Evolutionary conservation across 2,888 invertebrate genomes (phyloP), one percentile per base, ranked within the genome.

Genomic region (Latrodectus elegans): DNA sequence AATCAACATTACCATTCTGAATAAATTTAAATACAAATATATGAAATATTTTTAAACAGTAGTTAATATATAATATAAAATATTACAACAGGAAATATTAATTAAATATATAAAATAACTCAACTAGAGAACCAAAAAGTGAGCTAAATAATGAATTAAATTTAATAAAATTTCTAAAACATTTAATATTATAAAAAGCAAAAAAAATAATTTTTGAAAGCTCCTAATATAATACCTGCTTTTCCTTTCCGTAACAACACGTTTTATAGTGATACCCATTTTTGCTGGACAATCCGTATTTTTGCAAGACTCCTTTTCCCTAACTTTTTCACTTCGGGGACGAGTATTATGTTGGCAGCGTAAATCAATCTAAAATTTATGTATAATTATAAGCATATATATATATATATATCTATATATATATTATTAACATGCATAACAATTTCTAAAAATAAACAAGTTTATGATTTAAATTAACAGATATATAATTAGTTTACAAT

Each of bases 241-340:
- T 67, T 88, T 88, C 49, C 88, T 70, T 84, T 88, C 88, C 11
- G 88, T 88, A 8, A 88, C 88, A 22, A 88, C 88, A 15, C 88
- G 60, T 67, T 88, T 88, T 12, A 88, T 84, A 11, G 88, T 88
- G 14, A 88, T 88, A 52, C 79, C 83, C 88, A 88, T 88, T 53
- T 88, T 88, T 49, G 88, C 88, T 51, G 88, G 88, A n/a, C 88
- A 88, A 65, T 88, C 88, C 8, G 88, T 88, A 65, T 88, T 88
- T 79, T 88, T 88, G 51, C 88, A 88, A 1, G 88, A 88, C 64
- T 88, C 88, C 12, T 80, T 88, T 76, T 88, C 88, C 55, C 88
- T 67, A 2, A 79, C 78, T 67, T 88, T 88, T 11, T 88, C 88
- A 84, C 84, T 88, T 3, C 88, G 68, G 14, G 88, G 88, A 22